These are phyloP conservation scores for Mirounga angustirostris DNA, from an alignment of 2,113 vertebrate genomes.

Conservation along the genomic window DNA sequence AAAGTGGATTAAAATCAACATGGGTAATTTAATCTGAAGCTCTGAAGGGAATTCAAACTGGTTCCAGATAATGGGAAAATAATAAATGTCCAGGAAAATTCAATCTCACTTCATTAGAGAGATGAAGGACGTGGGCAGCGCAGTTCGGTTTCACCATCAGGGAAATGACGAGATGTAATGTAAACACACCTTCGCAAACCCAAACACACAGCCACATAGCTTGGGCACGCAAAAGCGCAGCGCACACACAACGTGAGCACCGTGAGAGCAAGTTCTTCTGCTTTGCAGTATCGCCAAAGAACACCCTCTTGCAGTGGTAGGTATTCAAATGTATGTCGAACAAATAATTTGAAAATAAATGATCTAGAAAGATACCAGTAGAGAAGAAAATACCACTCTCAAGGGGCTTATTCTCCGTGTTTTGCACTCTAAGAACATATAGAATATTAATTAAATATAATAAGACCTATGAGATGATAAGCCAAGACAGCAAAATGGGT, in stretches of 20 bases:
- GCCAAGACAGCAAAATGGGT: background rate
- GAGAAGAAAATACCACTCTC: background rate
- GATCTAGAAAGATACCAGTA: background rate
- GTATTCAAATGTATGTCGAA: background rate
- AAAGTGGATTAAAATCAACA: slow-evolving; percentile 58
- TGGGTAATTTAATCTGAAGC: slow-evolving; percentile 52
- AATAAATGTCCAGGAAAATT: slow-evolving; percentile 41
- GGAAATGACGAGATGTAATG: background rate
- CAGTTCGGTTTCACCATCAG: background rate
- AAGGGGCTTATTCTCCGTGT: background rate
- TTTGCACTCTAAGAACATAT: background rate
- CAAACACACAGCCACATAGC: background rate
- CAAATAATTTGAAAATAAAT: slow-evolving; percentile 30
- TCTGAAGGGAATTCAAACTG: slow-evolving; percentile 32
- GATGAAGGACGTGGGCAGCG: background rate
- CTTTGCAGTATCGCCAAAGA: background rate
- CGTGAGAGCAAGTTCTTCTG: background rate
- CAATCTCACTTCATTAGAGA: slow-evolving; percentile 17
- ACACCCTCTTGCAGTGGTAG: background rate
- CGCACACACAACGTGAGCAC: background rate
- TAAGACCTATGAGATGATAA: slow-evolving; percentile 30
- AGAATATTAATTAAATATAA: background rate
- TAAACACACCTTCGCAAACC: background rate
- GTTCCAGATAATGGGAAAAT: slow-evolving; percentile 15
- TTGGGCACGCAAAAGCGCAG: background rate